phyloP scores from a whole-genome alignment of 2,888 invertebrate genomes.

The Coelopa pilipes region DNA sequence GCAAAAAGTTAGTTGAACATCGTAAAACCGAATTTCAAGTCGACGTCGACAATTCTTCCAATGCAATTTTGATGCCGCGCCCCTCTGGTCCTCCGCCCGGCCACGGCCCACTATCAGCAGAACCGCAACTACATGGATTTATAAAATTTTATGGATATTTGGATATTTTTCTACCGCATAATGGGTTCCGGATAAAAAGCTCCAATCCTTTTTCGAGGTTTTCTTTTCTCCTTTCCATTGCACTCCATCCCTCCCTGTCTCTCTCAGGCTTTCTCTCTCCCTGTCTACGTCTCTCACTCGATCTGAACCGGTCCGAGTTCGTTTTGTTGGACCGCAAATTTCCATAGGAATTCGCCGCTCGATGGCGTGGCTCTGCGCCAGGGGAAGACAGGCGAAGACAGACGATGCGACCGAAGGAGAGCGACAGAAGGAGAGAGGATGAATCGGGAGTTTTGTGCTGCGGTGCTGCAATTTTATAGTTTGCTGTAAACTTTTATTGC shows the following conservation, averaged over 20 bases:
- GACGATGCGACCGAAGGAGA: too few species aligned
- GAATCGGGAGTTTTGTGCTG: neutral
- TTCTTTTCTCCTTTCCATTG: neutral
- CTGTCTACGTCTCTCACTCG: neutral
- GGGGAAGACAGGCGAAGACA: neutral
- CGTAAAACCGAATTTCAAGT: too few species aligned
- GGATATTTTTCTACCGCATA: constrained; percentile 43
- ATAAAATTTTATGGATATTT: constrained; percentile 46
- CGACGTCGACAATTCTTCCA: neutral
- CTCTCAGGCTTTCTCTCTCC: too few species aligned
- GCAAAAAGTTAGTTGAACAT: too few species aligned
- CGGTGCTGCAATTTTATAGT: constrained; percentile 10
- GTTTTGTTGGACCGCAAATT: constrained; percentile 4
- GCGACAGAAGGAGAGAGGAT: too few species aligned
- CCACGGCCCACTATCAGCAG: constrained; percentile 4
- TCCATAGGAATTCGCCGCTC: neutral
- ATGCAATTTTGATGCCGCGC: neutral
- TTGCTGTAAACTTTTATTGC: constrained; percentile 26
- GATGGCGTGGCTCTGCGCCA: neutral
- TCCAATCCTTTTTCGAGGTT: neutral
- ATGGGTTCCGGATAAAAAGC: constrained; percentile 38
- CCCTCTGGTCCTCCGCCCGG: neutral
- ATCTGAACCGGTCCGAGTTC: neutral
- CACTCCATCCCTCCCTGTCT: neutral
- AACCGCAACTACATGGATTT: constrained; percentile 34